These are phyloP conservation scores for Psilopsiagon aymara DNA, from an alignment of 2,113 vertebrate species.

Conservation along the genomic window DNA sequence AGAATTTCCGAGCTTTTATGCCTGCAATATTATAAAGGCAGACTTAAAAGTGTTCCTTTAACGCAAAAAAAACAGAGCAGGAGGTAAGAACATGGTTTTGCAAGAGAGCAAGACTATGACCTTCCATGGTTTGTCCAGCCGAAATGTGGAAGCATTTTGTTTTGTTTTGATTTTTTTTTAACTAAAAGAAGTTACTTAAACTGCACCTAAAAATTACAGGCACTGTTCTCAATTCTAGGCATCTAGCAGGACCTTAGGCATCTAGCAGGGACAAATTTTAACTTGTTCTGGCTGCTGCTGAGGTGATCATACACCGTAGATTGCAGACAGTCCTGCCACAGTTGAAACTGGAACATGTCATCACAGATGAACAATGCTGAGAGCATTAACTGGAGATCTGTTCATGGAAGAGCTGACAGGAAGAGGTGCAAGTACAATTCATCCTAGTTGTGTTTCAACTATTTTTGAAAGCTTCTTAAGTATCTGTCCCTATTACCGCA, in stretches of 20 bases:
- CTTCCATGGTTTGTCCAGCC: not conserved
- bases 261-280: not conserved
- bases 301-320: not conserved
- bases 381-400: not conserved
- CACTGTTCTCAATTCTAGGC: not conserved
- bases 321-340: not conserved
- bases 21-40: constrained; percentile 72
- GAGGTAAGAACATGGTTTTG: not conserved
- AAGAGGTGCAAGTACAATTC: not conserved
- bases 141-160: not conserved
- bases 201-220: not conserved
- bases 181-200: not conserved
- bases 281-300: not conserved
- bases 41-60: constrained; percentile 57
- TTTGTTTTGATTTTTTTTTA: not conserved
- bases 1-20: constrained; percentile 77
- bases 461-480: not conserved
- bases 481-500: not conserved
- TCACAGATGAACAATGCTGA: not conserved
- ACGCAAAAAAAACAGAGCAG: not conserved
- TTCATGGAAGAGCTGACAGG: not conserved
- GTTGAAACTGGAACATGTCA: not conserved
- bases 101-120: not conserved
- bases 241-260: not conserved
- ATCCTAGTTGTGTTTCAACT: not conserved